A percentile compares a stretch with the other conserved stretches of the same genome.
phyloP scores from a whole-genome alignment of 2,888 invertebrate species.

The Xestia sexstrigata region DNA sequence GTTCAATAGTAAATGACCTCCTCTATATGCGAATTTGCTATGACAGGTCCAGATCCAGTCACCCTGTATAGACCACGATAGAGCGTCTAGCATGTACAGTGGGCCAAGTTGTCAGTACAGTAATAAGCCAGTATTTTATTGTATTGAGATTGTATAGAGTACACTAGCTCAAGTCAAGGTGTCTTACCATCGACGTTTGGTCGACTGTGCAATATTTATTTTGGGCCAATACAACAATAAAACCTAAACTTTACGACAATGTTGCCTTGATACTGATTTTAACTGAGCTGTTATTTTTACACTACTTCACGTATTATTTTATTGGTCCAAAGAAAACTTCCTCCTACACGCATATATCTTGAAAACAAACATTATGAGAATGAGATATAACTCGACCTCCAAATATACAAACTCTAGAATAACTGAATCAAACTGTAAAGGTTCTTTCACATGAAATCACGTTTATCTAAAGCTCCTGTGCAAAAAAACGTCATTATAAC shows the following conservation, averaged over 20 bases:
- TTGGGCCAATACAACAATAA: constrained; percentile 12
- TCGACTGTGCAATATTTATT: neutral
- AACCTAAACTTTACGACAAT: constrained; percentile 6
- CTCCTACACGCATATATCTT: constrained; percentile 12
- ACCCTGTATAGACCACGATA: too few relatives aligned
- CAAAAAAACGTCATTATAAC: too few relatives aligned
- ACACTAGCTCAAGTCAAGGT: neutral
- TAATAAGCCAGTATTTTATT: neutral
- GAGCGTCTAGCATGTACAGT: too few relatives aligned
- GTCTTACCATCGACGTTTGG: neutral
- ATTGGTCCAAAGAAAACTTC: neutral
- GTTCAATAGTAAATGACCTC: too few relatives aligned
- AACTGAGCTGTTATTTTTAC: constrained; percentile 37
- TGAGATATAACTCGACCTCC: constrained; percentile 28
- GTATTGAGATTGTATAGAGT: neutral
- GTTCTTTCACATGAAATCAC: neutral
- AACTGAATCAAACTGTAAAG: constrained; percentile 36
- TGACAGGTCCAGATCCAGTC: too few relatives aligned
- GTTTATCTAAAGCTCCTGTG: neutral
- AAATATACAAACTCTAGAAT: constrained; percentile 32
- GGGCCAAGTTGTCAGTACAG: too few relatives aligned
- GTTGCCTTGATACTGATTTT: constrained; percentile 28
- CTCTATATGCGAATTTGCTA: too few relatives aligned
- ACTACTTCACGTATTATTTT: neutral
- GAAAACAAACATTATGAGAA: constrained; percentile 24